Conservation (phyloP, 2,113 vertebrate species). For the Vulpes ferrilata region DNA sequence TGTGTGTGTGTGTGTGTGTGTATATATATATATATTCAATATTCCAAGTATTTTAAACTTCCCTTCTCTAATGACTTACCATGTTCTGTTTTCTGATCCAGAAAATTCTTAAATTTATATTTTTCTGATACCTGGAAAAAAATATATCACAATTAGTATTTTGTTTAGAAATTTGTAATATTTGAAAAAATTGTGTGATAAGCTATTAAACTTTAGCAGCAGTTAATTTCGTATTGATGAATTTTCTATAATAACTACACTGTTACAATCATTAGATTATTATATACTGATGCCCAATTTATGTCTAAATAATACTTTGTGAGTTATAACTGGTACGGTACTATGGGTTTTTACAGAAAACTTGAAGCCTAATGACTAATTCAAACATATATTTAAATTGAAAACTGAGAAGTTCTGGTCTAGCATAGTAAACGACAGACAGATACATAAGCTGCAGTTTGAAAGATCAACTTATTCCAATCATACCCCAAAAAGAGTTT, state of each 20-base stretch:
- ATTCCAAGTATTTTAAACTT: not conserved
- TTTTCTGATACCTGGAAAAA: not conserved
- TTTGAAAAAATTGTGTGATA: conserved; percentile 21
- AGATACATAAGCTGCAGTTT: not conserved
- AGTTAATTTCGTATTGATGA: not conserved
- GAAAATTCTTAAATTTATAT: not conserved
- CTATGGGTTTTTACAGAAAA: not conserved
- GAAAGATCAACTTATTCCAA: not conserved
- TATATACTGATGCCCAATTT: not conserved
- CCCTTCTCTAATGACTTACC: not conserved
- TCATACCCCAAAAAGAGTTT: not conserved
- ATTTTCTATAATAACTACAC: not conserved
- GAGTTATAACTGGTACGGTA: not conserved
- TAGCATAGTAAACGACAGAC: not conserved
- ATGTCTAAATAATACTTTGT: not conserved
- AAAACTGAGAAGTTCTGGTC: not conserved
- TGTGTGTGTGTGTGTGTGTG: no score
- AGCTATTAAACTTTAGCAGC: not conserved
- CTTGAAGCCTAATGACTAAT: not conserved
- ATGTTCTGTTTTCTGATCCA: not conserved
- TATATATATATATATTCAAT: not conserved
- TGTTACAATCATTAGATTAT: not conserved
- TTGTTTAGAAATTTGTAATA: not conserved
- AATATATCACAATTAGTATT: not conserved
- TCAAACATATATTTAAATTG: not conserved